phyloP scores from a whole-genome alignment of 2,888 invertebrate genomes.

The Andrena hattorfiana region DNA sequence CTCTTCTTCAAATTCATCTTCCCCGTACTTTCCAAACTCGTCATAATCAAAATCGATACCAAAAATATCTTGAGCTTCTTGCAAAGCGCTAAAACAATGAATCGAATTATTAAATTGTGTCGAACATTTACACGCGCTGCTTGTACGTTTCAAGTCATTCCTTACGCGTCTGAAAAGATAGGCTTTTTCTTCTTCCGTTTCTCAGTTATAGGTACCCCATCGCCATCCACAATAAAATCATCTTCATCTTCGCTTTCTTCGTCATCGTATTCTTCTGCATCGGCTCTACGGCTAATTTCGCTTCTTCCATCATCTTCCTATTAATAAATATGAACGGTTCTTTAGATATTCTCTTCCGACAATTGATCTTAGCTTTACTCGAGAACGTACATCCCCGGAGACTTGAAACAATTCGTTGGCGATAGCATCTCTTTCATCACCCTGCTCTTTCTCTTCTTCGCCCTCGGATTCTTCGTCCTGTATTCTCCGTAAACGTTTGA shows the following conservation, averaged over 20 bases:
- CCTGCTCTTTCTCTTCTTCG: conserved; percentile 91
- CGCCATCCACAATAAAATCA: conserved; percentile 99
- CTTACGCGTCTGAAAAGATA: conserved; percentile 95
- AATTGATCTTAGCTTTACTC: not conserved
- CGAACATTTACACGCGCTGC: not conserved
- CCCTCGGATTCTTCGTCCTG: conserved; percentile 97
- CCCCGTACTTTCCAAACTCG: conserved; percentile 94
- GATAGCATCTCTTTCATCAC: conserved; percentile 93
- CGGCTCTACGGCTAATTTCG: conserved; percentile 88
- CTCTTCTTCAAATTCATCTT: conserved; percentile 94
- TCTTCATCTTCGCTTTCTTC: conserved; percentile 94
- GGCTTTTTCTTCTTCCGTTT: conserved; percentile 92
- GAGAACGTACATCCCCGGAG: conserved; percentile 91
- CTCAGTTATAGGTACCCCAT: conserved; percentile 94
- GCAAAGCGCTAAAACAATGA: conserved; percentile 89
- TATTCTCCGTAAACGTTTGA: conserved; percentile 93
- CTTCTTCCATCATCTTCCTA: conserved; percentile 93
- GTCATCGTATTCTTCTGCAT: conserved; percentile 90
- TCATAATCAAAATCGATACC: conserved; percentile 99
- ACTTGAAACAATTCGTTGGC: conserved; percentile 95
- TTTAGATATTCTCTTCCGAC: not conserved
- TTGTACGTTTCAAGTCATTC: conserved; percentile 75
- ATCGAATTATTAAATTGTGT: not conserved
- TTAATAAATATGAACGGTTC: conserved; percentile 42
- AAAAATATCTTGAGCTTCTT: conserved; percentile 99